Evolutionary conservation across 2,888 invertebrate genomes (phyloP).

Genomic region (Scaptomyza polygonia): DNA sequence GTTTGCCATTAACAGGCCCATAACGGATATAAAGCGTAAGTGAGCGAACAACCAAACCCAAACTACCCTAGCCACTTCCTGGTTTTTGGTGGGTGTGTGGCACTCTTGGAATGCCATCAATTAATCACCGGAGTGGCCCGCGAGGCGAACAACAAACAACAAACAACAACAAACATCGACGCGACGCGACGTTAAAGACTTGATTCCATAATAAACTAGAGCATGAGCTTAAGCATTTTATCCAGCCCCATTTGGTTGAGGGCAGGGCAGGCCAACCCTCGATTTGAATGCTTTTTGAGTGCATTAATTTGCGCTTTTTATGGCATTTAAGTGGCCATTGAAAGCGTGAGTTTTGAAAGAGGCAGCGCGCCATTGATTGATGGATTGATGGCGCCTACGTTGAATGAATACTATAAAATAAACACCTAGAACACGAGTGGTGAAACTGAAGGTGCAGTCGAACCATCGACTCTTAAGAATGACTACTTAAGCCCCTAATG

Average conservation of each 20-base stretch:
- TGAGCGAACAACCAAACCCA: neutral
- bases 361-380: conserved; percentile 60
- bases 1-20: conserved; percentile 73
- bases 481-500: no score
- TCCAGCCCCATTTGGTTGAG: neutral
- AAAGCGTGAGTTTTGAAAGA: conserved; percentile 4
- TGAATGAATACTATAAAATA: conserved; percentile 23
- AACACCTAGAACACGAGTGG: conserved; percentile 3
- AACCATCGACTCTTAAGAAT: no score
- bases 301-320: conserved; percentile 77
- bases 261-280: neutral
- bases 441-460: neutral
- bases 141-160: conserved; percentile 40
- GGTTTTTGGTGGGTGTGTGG: conserved; percentile 32
- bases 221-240: conserved; percentile 11
- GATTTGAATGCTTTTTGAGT: conserved; percentile 69
- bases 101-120: conserved; percentile 68
- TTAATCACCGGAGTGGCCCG: conserved; percentile 78
- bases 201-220: conserved; percentile 42
- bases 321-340: conserved; percentile 68
- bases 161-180: no score
- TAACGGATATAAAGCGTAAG: conserved; percentile 63
- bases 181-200: conserved; percentile 52
- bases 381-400: conserved; percentile 51
- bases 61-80: neutral